These are phyloP conservation scores for Eleutherodactylus coqui DNA, from an alignment of 2,797 vertebrate genomes.

Conservation along the genomic window DNA sequence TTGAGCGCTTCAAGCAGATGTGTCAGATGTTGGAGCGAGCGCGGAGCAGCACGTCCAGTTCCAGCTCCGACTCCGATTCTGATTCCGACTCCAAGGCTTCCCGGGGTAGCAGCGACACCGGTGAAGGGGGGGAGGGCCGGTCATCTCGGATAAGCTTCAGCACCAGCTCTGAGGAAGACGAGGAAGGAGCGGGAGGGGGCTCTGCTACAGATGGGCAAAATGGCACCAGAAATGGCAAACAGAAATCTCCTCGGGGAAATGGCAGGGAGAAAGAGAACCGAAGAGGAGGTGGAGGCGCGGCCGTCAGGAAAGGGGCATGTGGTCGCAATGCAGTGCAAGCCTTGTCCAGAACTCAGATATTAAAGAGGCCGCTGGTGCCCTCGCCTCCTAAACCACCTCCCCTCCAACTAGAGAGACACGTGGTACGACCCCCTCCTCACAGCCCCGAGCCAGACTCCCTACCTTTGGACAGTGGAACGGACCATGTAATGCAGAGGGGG, in stretches of 20 bases:
- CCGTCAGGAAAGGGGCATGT: constrained; percentile 66
- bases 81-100: constrained; percentile 81
- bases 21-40: constrained; percentile 88
- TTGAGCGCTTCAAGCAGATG: constrained; percentile 92
- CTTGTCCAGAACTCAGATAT: constrained; percentile 77
- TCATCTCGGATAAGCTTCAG: constrained; percentile 80
- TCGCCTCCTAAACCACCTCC: constrained; percentile 82
- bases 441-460: constrained; percentile 90
- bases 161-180: constrained; percentile 82
- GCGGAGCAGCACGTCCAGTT: constrained; percentile 78
- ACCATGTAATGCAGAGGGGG: constrained; percentile 86
- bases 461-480: constrained; percentile 84
- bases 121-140: constrained; percentile 66
- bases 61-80: constrained; percentile 85
- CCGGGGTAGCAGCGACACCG: constrained; percentile 66
- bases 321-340: constrained; percentile 68
- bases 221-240: constrained; percentile 73
- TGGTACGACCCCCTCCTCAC: constrained; percentile 86
- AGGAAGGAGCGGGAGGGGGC: constrained; percentile 70
- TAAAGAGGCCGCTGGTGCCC: constrained; percentile 84
- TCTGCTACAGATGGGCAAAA: constrained; percentile 70
- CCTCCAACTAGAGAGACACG: constrained; percentile 86
- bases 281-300: constrained; percentile 48
- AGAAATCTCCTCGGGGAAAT: constrained; percentile 66
- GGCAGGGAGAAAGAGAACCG: constrained; percentile 74